Conservation (phyloP, 1,140 invertebrate genomes). For the Leptoteleia sp. region DNA sequence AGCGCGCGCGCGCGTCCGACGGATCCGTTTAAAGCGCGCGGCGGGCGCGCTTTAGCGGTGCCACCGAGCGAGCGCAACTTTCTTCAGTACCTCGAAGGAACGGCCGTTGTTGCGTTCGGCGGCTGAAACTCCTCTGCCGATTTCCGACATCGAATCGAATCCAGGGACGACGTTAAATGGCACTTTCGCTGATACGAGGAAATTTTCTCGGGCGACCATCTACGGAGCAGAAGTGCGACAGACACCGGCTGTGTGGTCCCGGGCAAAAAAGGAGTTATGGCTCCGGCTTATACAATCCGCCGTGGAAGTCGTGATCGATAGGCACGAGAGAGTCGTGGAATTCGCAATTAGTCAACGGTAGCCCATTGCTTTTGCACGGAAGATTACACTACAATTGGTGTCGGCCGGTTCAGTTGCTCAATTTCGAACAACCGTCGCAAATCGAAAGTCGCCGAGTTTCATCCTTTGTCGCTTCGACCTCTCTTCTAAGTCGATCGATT, state of each 20-base stretch:
- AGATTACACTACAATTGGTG: constrained; percentile 63
- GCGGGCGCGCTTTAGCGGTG: no score
- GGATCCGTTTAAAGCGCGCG: constrained; percentile 40
- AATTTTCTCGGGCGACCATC: constrained; percentile 70
- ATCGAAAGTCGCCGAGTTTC: no score
- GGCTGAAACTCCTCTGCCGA: constrained; percentile 47
- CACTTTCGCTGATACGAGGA: constrained; percentile 73
- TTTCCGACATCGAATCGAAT: constrained; percentile 62
- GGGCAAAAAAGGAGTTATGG: constrained; percentile 70
- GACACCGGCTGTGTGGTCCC: constrained; percentile 68
- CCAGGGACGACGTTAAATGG: constrained; percentile 64
- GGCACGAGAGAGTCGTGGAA: constrained; percentile 65
- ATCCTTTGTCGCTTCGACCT: no score
- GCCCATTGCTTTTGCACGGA: constrained; percentile 48
- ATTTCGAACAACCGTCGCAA: constrained; percentile 21
- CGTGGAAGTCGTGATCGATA: constrained; percentile 68
- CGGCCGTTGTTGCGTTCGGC: constrained; percentile 26
- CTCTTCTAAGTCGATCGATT: no score
- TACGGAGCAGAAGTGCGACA: constrained; percentile 65
- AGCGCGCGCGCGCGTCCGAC: not conserved
- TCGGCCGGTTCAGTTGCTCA: constrained; percentile 42
- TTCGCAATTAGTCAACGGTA: constrained; percentile 65
- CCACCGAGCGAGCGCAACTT: constrained; percentile 33
- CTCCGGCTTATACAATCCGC: constrained; percentile 68
- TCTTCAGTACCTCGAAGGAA: constrained; percentile 36